These are phyloP conservation scores for Phrynocephalus forsythii DNA, from an alignment of 2,797 vertebrate genomes.

Conservation along the genomic window DNA sequence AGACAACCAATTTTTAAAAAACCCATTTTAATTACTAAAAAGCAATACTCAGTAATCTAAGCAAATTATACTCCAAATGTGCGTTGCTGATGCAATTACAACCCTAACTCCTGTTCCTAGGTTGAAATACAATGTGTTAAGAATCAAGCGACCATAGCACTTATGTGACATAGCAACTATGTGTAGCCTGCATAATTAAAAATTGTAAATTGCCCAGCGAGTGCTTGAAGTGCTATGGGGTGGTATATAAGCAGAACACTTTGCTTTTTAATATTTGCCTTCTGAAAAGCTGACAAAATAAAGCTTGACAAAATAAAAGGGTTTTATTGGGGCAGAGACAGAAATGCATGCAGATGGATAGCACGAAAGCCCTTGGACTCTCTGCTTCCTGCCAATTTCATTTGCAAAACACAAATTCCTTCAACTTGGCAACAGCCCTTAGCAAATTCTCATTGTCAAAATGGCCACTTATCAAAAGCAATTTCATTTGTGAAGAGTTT, in stretches of 20 bases:
- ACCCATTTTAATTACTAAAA: not conserved
- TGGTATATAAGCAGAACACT: too few species aligned
- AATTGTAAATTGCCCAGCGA: too few species aligned
- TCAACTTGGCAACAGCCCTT: slow-evolving; percentile 73
- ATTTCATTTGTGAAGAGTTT: slow-evolving; percentile 78
- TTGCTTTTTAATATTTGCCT: slow-evolving; percentile 39
- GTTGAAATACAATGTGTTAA: slow-evolving; percentile 26
- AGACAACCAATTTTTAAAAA: not conserved
- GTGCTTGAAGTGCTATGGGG: too few species aligned
- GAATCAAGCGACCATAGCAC: slow-evolving; percentile 31
- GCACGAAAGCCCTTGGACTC: slow-evolving; percentile 44
- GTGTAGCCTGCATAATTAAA: too few species aligned
- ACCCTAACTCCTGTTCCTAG: slow-evolving; percentile 17
- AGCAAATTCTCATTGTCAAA: slow-evolving; percentile 77
- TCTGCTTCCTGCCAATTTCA: slow-evolving; percentile 67
- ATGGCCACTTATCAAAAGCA: slow-evolving; percentile 74
- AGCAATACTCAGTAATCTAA: not conserved
- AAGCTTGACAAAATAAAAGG: slow-evolving; percentile 48
- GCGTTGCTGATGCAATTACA: slow-evolving; percentile 24
- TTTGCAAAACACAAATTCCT: slow-evolving; percentile 72
- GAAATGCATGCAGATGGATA: slow-evolving; percentile 20
- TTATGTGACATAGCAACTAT: too few species aligned
- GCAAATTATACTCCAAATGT: slow-evolving; percentile 36
- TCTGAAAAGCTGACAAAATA: slow-evolving; percentile 26
- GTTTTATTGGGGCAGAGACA: slow-evolving; percentile 45